phyloP scores from a whole-genome alignment of 2,797 vertebrate species.

The Apodemus agrarius region DNA sequence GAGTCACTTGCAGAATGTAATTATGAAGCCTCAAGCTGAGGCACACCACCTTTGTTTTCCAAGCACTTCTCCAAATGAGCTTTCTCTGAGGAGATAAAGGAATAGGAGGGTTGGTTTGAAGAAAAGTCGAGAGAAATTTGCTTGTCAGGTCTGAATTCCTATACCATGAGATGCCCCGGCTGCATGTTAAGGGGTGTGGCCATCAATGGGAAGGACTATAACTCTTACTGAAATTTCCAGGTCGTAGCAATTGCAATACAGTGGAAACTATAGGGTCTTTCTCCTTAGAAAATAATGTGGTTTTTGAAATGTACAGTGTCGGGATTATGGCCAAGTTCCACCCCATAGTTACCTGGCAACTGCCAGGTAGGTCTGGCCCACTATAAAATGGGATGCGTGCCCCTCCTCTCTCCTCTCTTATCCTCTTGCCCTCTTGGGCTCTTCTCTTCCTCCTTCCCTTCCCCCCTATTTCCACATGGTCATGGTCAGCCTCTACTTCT shows the following conservation, averaged over 20 bases:
- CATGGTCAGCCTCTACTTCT: too few species aligned
- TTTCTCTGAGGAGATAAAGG: conserved; percentile 32
- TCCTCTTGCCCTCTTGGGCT: too few species aligned
- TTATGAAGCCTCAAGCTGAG: conserved; percentile 69
- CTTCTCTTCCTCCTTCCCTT: too few species aligned
- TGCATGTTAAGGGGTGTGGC: background rate
- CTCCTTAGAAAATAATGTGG: conserved; percentile 4
- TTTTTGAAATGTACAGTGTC: conserved; percentile 49
- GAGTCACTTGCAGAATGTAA: conserved; percentile 56
- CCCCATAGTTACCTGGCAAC: too few species aligned
- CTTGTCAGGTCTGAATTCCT: background rate
- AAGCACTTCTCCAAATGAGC: conserved; percentile 59
- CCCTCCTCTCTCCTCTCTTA: too few species aligned
- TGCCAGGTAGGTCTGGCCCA: too few species aligned
- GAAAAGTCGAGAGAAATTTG: conserved; percentile 8
- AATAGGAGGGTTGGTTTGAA: background rate
- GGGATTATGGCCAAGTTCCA: too few species aligned
- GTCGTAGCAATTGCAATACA: background rate
- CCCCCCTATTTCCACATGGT: too few species aligned
- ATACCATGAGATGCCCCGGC: background rate
- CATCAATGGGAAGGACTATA: background rate
- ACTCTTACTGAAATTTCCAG: conserved; percentile 10
- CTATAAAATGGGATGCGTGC: too few species aligned
- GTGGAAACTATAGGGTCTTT: conserved; percentile 36
- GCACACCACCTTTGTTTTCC: conserved; percentile 41